These are phyloP conservation scores for Grammomys dolichurus DNA, from an alignment of 2,113 vertebrate species.

Conservation along the genomic window DNA sequence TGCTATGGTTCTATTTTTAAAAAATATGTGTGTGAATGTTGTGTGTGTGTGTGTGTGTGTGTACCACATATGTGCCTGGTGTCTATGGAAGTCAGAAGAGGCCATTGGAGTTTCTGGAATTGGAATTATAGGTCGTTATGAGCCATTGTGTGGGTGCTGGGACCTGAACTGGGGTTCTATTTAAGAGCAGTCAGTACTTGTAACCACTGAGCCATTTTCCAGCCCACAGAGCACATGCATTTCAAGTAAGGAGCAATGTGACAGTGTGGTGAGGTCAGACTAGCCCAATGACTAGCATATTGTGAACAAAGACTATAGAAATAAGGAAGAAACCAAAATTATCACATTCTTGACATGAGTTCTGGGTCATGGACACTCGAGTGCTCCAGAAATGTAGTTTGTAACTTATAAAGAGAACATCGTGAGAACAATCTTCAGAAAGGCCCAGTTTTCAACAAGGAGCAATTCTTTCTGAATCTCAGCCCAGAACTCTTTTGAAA, in stretches of 20 bases:
- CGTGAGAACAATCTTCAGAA: background rate
- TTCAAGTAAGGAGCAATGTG: background rate
- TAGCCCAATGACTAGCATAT: background rate
- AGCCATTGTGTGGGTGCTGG: background rate
- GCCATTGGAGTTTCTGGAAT: background rate
- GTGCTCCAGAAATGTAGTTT: constrained; percentile 26
- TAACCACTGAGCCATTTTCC: background rate
- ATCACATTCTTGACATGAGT: background rate
- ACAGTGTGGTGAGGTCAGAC: background rate
- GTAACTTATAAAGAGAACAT: constrained; percentile 21
- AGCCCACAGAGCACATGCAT: background rate
- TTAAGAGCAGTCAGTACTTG: background rate
- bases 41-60: background rate
- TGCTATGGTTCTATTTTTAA: background rate
- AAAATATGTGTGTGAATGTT: background rate
- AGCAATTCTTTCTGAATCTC: constrained; percentile 12
- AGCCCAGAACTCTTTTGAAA: constrained; percentile 44
- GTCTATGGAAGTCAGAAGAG: background rate
- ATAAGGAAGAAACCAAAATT: constrained; percentile 35
- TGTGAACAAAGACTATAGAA: background rate
- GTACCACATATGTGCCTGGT: background rate
- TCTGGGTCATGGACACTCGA: background rate
- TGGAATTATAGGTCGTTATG: background rate
- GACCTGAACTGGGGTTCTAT: background rate
- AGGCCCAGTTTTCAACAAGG: background rate